Percentiles rank a stretch among this genome's conserved stretches.
Evolutionary conservation across 92 coral and sea anemone genomes (phyloP).

Genomic region (Anthopleura xanthogrammica): DNA sequence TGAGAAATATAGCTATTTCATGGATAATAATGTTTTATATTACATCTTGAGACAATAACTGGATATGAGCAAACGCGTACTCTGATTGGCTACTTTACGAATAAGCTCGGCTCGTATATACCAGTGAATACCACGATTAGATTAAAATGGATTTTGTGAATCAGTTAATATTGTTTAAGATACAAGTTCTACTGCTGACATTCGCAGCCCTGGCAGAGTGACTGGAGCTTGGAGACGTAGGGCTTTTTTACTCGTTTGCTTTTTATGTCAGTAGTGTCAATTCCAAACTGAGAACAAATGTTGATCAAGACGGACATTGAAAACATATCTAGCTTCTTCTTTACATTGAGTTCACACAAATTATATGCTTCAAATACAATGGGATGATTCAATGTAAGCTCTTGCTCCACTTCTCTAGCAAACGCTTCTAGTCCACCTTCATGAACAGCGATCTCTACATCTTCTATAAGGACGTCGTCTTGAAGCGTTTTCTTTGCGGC

Average conservation of each 20-base stretch:
- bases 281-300: conserved; percentile 45
- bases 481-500: conserved; percentile 46
- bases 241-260: conserved; percentile 46
- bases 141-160: not conserved
- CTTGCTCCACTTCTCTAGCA: conserved; percentile 33
- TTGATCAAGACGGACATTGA: conserved; percentile 39
- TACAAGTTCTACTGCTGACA: conserved; percentile 11
- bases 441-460: conserved; percentile 44
- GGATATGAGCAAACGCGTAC: too few species aligned
- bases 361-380: conserved; percentile 50
- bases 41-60: too few species aligned
- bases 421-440: conserved; percentile 50
- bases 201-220: conserved; percentile 11
- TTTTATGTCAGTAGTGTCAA: conserved; percentile 43
- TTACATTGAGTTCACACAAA: conserved; percentile 47
- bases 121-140: too few species aligned
- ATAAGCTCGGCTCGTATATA: too few species aligned
- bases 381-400: conserved; percentile 48
- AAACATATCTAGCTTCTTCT: conserved; percentile 45
- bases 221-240: conserved; percentile 34
- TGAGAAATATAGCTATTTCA: too few species aligned
- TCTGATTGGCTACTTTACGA: too few species aligned
- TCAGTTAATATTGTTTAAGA: not conserved
- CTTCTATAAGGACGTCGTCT: conserved; percentile 36
- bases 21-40: too few species aligned